Conservation (phyloP, 1,140 invertebrate species). For the Drosophila setifemur region DNA sequence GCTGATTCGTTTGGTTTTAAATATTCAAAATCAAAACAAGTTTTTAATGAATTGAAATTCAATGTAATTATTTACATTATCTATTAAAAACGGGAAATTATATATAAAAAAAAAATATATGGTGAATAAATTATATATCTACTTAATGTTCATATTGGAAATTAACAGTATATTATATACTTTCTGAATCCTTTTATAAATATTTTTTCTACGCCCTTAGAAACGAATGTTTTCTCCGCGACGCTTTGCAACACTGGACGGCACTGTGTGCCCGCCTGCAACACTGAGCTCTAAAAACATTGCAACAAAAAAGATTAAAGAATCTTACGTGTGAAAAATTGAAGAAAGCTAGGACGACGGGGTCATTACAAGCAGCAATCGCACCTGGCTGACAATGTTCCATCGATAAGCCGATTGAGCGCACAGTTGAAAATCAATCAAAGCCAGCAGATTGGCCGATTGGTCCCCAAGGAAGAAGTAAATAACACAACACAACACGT, state of each 20-base stretch:
- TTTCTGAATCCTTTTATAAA: background rate
- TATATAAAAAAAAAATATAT: too few relatives aligned
- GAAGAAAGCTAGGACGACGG: slow-evolving; percentile 6
- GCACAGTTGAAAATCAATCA: slow-evolving; percentile 27
- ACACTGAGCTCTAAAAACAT: slow-evolving; percentile 20
- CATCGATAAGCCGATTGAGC: slow-evolving; percentile 25
- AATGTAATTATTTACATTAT: too few relatives aligned
- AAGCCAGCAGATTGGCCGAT: slow-evolving; percentile 19
- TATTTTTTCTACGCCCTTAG: background rate
- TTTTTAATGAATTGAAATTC: too few relatives aligned
- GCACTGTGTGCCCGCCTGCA: background rate
- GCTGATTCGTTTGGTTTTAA: too few relatives aligned
- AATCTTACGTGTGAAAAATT: slow-evolving; percentile 75
- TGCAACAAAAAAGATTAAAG: slow-evolving; percentile 67
- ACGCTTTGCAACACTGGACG: slow-evolving; percentile 36
- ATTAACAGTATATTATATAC: background rate
- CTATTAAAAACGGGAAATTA: too few relatives aligned
- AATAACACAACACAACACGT: slow-evolving; percentile 79
- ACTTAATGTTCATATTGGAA: too few relatives aligned
- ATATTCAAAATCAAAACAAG: too few relatives aligned
- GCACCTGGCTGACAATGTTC: slow-evolving; percentile 40
- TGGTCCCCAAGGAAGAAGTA: slow-evolving; percentile 45
- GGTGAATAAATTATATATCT: too few relatives aligned
- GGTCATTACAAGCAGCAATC: slow-evolving; percentile 9
- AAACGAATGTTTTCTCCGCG: slow-evolving; percentile 1